Base-by-base conservation (phyloP, 2,888 invertebrate genomes). In the Dichetophora obliterata region DNA sequence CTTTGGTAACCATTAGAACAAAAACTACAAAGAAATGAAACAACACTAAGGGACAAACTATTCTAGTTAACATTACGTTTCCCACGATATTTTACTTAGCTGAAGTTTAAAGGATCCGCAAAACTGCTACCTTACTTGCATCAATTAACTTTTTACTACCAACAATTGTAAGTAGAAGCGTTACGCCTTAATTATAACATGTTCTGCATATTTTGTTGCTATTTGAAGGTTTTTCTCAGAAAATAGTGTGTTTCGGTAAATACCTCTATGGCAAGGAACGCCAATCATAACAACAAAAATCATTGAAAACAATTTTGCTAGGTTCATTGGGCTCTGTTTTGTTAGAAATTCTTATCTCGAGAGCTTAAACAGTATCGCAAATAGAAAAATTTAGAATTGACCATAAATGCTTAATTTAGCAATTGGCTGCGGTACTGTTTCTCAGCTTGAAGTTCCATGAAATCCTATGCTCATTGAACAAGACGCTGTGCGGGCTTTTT, bases 201-300 rank as follows among this genome's bases (percentile, higher is more conserved):
- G 86, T 87, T 86, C 84, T 84, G 85, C 82, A 85, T 86, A 86
- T 84, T 86, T 85, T 83, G 85, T 85, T 82, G 85, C 83, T 84
- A 85, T 86, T 87, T 86, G 82, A 86, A 79, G 85, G 82, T 84
- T 86, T 85, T 86, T 85, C 86, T 82, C 77, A 80, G 86, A 87
- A 86, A 85, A 84, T 85, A 86, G 84, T 8, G 8, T 1, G 5
- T 59, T 19, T 4, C 8, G 19, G 24, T 9, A 43, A 43, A 43
- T 11, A 11, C 11, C 43, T 11, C 43, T 11, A 11, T 3, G 43
- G 11, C 6, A 11, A 14, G 43, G 11, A 43, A 43, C 43, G 6
- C 2, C 14, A 11, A 11, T 31, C 43, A 11, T n/a, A n/a, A 43
- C 14, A 43, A 43, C 14, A 6, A 43, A 11, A 14, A 43, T 43